phyloP scores from a whole-genome alignment of 2,888 invertebrate species.

The Bruchidius siliquastri region DNA sequence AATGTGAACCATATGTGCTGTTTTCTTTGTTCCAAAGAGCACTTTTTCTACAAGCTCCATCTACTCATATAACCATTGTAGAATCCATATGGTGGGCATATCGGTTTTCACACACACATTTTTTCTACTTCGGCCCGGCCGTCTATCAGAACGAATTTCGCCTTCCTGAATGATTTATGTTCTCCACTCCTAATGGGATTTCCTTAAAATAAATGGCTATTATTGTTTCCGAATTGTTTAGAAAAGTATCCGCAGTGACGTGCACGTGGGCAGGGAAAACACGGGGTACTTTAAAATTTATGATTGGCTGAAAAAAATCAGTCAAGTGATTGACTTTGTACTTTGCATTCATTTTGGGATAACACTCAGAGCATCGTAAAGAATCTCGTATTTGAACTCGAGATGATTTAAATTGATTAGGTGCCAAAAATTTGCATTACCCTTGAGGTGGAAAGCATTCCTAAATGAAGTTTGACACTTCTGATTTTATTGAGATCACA shows the following conservation, averaged over 20 bases:
- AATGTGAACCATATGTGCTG: conserved; percentile 35
- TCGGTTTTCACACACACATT: conserved; percentile 26
- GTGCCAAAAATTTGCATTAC: too few species aligned
- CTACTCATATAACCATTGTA: conserved; percentile 39
- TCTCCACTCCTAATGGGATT: neutral
- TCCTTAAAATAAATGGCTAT: neutral
- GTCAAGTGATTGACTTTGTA: too few species aligned
- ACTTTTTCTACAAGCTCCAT: conserved; percentile 29
- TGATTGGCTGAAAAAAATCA: too few species aligned
- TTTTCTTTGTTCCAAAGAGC: conserved; percentile 34
- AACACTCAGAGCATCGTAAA: too few species aligned
- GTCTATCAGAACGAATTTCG: conserved; percentile 16
- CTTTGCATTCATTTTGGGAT: too few species aligned
- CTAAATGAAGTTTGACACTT: too few species aligned
- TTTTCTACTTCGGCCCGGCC: conserved; percentile 14
- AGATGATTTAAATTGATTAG: too few species aligned
- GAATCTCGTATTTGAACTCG: too few species aligned
- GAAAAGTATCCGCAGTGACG: neutral
- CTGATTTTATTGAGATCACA: too few species aligned
- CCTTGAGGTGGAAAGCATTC: too few species aligned
- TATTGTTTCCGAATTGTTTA: neutral
- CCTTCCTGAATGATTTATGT: conserved; percentile 16
- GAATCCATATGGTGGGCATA: conserved; percentile 32
- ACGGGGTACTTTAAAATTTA: neutral
- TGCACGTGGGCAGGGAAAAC: neutral